phyloP scores from a whole-genome alignment of 2,888 invertebrate genomes.

The Odontomyia ornata region DNA sequence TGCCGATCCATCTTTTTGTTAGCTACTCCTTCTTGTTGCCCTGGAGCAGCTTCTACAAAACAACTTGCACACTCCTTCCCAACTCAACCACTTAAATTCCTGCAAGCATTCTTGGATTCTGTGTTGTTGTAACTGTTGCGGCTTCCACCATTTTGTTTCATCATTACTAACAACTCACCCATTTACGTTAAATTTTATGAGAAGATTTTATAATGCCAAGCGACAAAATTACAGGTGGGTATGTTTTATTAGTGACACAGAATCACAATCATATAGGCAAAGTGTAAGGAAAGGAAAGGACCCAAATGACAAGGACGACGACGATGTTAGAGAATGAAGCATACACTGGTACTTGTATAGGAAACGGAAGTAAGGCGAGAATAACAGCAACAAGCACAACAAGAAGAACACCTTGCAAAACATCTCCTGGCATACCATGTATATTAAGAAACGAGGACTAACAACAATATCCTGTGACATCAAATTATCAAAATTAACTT shows the following conservation, averaged over 20 bases:
- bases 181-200: slow-evolving; percentile 29
- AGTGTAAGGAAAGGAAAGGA: slow-evolving; percentile 1
- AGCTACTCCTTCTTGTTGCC: no score
- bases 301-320: not conserved
- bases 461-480: slow-evolving; percentile 27
- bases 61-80: no score
- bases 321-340: no score
- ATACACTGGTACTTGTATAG: not conserved
- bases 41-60: no score
- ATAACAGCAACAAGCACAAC: slow-evolving; percentile 2
- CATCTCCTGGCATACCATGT: not conserved
- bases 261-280: not conserved
- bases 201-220: slow-evolving; percentile 25
- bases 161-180: slow-evolving; percentile 19
- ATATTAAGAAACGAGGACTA: not conserved
- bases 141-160: not conserved
- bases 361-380: not conserved
- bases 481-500: slow-evolving; percentile 34
- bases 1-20: not conserved
- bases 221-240: slow-evolving; percentile 33
- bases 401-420: not conserved
- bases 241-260: slow-evolving; percentile 28
- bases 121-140: not conserved
- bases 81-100: no score
- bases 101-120: no score